A percentile compares a stretch with the other conserved stretches of the same genome.
These are phyloP conservation scores for Sabatieria punctata DNA, from an alignment of 2,888 invertebrate species.

Conservation along the genomic window DNA sequence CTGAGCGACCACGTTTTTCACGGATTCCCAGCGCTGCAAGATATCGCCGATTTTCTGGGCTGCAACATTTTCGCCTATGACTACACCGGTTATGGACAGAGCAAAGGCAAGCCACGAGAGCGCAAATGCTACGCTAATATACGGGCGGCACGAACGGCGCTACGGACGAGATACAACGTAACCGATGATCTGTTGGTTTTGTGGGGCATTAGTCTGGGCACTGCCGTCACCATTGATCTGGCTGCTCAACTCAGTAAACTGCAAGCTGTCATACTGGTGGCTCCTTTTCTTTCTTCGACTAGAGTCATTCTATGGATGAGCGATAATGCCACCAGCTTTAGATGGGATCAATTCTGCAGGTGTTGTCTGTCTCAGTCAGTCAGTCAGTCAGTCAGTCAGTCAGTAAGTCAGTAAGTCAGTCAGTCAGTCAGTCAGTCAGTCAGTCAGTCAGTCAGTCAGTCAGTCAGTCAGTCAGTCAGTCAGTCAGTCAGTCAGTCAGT, in stretches of 20 bases:
- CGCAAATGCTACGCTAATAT: constrained; percentile 16
- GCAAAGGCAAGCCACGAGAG: constrained; percentile 15
- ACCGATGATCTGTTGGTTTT: no score
- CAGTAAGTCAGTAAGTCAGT: no score
- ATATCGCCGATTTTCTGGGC: constrained; percentile 13
- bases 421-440: no score
- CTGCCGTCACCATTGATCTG: constrained; percentile 16
- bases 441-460: no score
- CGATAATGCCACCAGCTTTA: no score
- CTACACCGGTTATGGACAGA: constrained; percentile 21
- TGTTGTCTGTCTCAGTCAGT: no score
- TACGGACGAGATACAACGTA: no score
- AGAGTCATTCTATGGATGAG: not conserved
- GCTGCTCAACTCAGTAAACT: constrained; percentile 1
- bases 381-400: no score
- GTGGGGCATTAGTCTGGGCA: constrained; percentile 19
- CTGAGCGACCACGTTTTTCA: constrained; percentile 16
- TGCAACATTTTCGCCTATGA: constrained; percentile 20
- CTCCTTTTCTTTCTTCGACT: not conserved
- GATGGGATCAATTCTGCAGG: not conserved
- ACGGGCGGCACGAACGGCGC: constrained; percentile 15
- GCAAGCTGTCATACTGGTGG: constrained; percentile 3
- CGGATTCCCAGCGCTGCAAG: constrained; percentile 9
- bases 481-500: no score
- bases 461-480: no score